phyloP scores from a whole-genome alignment of 2,888 invertebrate genomes.

The Ctena decussata region DNA sequence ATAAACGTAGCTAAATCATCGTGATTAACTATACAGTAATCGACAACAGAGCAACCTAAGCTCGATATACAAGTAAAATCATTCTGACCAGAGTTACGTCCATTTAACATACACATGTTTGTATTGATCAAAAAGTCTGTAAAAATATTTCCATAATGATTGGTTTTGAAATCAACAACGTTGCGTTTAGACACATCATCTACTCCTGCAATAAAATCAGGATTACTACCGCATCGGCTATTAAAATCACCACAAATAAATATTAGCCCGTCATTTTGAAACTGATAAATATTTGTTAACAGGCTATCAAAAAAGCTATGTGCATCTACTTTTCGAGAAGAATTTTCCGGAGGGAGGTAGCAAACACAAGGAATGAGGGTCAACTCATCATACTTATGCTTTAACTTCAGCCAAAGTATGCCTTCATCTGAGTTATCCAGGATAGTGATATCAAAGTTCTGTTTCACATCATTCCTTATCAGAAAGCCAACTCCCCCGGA shows the following conservation, averaged over 20 bases:
- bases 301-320: slow-evolving; percentile 4
- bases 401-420: slow-evolving; percentile 22
- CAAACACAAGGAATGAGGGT: neutral
- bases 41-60: neutral
- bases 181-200: too few relatives aligned
- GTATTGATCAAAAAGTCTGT: too few relatives aligned
- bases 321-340: slow-evolving; percentile 2
- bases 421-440: slow-evolving; percentile 9
- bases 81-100: neutral
- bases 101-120: too few relatives aligned
- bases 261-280: neutral
- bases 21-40: neutral
- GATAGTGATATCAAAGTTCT: too few relatives aligned
- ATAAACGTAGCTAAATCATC: neutral
- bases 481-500: too few relatives aligned
- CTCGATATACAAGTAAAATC: neutral
- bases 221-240: too few relatives aligned
- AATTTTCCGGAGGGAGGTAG: neutral
- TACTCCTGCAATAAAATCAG: too few relatives aligned
- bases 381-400: neutral
- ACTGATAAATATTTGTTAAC: neutral
- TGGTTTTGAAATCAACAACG: too few relatives aligned
- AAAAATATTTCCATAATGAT: too few relatives aligned
- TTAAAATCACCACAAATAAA: too few relatives aligned
- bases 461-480: too few relatives aligned